phyloP scores from a whole-genome alignment of 2,888 invertebrate species.

The Halictus quadricinctus region DNA sequence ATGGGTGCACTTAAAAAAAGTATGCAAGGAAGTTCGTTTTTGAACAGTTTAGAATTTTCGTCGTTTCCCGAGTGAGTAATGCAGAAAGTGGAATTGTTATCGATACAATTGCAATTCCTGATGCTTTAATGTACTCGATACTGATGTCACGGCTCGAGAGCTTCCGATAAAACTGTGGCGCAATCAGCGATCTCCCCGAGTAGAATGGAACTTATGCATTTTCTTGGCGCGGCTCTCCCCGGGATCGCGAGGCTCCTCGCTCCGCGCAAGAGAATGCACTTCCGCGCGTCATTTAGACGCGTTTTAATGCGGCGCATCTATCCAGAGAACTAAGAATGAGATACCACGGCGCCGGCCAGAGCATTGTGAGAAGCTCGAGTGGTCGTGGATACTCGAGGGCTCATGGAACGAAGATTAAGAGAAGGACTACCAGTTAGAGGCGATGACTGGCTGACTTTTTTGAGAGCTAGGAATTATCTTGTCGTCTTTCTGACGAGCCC shows the following conservation, averaged over 20 bases:
- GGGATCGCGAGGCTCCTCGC: slow-evolving; percentile 22
- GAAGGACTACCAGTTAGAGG: slow-evolving; percentile 82
- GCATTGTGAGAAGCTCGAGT: slow-evolving; percentile 76
- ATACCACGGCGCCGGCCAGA: slow-evolving; percentile 56
- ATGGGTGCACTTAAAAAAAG: too few relatives aligned
- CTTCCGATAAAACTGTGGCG: background rate
- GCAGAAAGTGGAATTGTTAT: background rate
- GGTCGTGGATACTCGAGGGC: slow-evolving; percentile 73
- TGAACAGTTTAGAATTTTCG: too few relatives aligned
- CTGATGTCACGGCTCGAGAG: background rate
- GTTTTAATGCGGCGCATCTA: slow-evolving; percentile 47
- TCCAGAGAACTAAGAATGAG: slow-evolving; percentile 57
- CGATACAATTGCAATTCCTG: background rate
- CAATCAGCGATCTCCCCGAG: background rate
- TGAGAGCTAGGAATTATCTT: slow-evolving; percentile 79
- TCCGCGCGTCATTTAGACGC: slow-evolving; percentile 49
- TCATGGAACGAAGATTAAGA: slow-evolving; percentile 78
- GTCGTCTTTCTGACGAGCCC: slow-evolving; percentile 75
- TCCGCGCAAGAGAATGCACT: slow-evolving; percentile 21
- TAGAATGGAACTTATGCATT: background rate
- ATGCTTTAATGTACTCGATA: background rate
- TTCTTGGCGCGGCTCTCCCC: slow-evolving; percentile 10
- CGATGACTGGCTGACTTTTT: slow-evolving; percentile 81
- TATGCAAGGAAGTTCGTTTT: too few relatives aligned
- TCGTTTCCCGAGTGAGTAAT: background rate